A percentile compares a stretch with the other conserved stretches of the same genome.
These are phyloP conservation scores for Mermis nigrescens DNA, from an alignment of 2,888 invertebrate species.

Conservation along the genomic window DNA sequence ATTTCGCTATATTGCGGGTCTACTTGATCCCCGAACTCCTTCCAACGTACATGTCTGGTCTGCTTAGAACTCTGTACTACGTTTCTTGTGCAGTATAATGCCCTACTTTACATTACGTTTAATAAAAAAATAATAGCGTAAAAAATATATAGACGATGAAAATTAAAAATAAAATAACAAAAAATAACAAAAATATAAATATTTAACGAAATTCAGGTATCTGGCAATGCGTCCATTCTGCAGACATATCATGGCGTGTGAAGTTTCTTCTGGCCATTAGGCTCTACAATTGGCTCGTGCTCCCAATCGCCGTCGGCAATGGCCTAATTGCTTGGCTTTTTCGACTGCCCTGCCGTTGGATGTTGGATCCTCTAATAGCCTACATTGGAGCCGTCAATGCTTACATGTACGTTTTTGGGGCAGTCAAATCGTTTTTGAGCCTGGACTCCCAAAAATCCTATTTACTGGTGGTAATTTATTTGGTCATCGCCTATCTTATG, in stretches of 20 bases:
- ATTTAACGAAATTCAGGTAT: too few relatives aligned
- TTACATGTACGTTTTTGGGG: constrained; percentile 93
- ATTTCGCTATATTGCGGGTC: too few relatives aligned
- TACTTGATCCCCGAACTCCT: too few relatives aligned
- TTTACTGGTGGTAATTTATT: constrained; percentile 25
- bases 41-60: too few relatives aligned
- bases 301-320: constrained; percentile 77
- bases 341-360: constrained; percentile 51
- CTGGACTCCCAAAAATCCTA: constrained; percentile 22
- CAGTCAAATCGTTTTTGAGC: constrained; percentile 66
- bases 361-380: constrained; percentile 65
- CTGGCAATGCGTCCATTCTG: constrained; percentile 36
- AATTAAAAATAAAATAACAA: too few relatives aligned
- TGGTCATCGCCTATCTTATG: constrained; percentile 60
- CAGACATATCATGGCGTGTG: constrained; percentile 23
- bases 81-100: too few relatives aligned
- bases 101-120: too few relatives aligned
- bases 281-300: constrained; percentile 84
- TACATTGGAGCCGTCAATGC: constrained; percentile 81
- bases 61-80: too few relatives aligned
- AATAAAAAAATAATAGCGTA: too few relatives aligned
- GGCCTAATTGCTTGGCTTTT: constrained; percentile 60
- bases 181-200: too few relatives aligned
- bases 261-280: constrained; percentile 56
- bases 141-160: too few relatives aligned